These are phyloP conservation scores for Heliconius eleuchia DNA, from an alignment of 1,140 invertebrate species.

Conservation along the genomic window DNA sequence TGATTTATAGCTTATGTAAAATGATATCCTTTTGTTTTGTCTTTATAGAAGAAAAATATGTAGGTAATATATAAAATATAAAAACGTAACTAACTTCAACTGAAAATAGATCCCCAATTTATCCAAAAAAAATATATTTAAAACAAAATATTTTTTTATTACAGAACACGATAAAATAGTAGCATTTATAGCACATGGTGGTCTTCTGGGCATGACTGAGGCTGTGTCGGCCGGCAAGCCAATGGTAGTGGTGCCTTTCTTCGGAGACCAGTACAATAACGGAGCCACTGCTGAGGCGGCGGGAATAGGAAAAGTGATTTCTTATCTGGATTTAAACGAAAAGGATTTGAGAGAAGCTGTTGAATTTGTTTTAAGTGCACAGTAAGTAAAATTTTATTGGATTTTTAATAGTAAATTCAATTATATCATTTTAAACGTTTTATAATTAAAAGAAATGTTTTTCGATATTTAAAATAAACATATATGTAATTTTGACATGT, in stretches of 20 bases:
- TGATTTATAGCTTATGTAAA: too few species aligned
- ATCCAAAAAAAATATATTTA: not conserved
- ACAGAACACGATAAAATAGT: constrained; percentile 84
- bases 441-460: too few species aligned
- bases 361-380: constrained; percentile 65
- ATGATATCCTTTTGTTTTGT: too few species aligned
- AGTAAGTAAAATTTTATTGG: constrained; percentile 57
- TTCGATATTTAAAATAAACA: too few species aligned
- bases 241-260: constrained; percentile 83
- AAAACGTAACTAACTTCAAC: too few species aligned
- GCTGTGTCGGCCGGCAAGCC: constrained; percentile 84
- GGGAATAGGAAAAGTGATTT: constrained; percentile 60
- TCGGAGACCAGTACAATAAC: constrained; percentile 83
- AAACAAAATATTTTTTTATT: not conserved
- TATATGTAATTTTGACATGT: too few species aligned
- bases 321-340: constrained; percentile 63
- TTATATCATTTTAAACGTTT: too few species aligned
- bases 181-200: constrained; percentile 86
- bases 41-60: too few species aligned
- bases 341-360: constrained; percentile 61
- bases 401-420: not conserved
- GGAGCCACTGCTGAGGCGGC: constrained; percentile 57
- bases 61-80: too few species aligned
- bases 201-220: constrained; percentile 85
- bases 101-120: too few species aligned